Percentiles rank a stretch among this genome's conserved stretches.
Conservation (phyloP, 2,797 vertebrate genomes). For the Oceanodroma leucorhoa region DNA sequence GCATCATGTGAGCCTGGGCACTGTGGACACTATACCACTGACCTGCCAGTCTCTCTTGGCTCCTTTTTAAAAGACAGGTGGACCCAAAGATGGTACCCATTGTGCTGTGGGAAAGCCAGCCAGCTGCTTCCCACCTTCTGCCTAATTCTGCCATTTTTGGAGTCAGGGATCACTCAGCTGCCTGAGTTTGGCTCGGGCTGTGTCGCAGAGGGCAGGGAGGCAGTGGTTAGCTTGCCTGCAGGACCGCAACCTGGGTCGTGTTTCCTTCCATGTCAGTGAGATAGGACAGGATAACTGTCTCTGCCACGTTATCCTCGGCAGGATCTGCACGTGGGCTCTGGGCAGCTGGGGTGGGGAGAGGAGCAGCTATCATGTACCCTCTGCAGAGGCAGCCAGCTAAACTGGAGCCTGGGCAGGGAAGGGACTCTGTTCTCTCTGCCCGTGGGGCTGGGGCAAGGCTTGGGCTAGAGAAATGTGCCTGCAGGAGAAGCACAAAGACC, state of each 20-base stretch:
- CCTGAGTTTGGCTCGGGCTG: neutral
- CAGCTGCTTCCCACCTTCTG: neutral
- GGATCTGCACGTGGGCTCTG: neutral
- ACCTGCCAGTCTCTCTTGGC: neutral
- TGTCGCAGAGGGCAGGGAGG: neutral
- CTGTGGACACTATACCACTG: accelerated
- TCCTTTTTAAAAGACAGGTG: neutral
- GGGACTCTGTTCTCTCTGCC: neutral
- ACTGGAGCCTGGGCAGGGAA: neutral
- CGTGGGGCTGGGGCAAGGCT: accelerated
- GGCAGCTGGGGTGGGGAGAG: neutral
- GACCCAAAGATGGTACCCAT: accelerated
- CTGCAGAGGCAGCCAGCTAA: neutral
- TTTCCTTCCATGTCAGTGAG: constrained; percentile 8
- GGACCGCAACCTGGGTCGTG: neutral
- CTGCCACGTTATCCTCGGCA: neutral
- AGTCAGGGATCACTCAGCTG: neutral
- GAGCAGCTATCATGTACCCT: neutral
- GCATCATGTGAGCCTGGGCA: neutral
- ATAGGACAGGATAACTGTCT: neutral
- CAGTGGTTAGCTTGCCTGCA: neutral
- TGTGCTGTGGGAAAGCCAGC: neutral
- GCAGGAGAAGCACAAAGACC: neutral
- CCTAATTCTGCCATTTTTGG: neutral
- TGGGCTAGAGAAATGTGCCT: neutral